Conservation (phyloP, 2,888 invertebrate species). For the Chloromyia formosa region DNA sequence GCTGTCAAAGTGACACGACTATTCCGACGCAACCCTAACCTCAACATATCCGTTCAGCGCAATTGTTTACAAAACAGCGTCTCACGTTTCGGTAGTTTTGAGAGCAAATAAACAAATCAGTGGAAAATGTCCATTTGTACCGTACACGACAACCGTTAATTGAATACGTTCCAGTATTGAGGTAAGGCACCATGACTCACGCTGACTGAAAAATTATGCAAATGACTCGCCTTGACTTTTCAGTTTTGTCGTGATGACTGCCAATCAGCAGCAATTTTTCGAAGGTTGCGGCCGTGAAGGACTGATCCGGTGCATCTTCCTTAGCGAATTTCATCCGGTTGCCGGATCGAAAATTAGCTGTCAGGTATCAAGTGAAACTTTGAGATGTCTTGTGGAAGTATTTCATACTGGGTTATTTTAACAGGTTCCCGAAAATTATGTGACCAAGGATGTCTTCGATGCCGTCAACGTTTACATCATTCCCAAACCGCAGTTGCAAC, state of each 20-base stretch:
- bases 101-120: background rate
- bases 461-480: conserved; percentile 94
- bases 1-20: background rate
- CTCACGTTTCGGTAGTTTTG: background rate
- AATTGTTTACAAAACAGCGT: conserved; percentile 12
- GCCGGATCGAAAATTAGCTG: conserved; percentile 86
- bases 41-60: background rate
- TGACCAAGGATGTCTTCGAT: conserved; percentile 93
- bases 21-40: conserved; percentile 4
- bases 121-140: background rate
- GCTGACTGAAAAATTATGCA: too few relatives aligned
- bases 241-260: conserved; percentile 4
- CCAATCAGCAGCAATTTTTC: conserved; percentile 60
- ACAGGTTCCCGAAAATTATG: conserved; percentile 87
- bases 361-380: conserved; percentile 68
- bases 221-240: too few relatives aligned
- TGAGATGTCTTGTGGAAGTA: background rate
- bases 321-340: conserved; percentile 79
- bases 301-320: conserved; percentile 82
- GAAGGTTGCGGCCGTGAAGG: conserved; percentile 77
- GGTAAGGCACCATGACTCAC: too few relatives aligned
- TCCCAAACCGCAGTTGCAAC: conserved; percentile 90
- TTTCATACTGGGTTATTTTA: conserved; percentile 53
- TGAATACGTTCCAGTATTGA: too few relatives aligned
- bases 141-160: too few relatives aligned